phyloP scores from a whole-genome alignment of 23 tunicate genomes.

The Aplidium turbinatum region DNA sequence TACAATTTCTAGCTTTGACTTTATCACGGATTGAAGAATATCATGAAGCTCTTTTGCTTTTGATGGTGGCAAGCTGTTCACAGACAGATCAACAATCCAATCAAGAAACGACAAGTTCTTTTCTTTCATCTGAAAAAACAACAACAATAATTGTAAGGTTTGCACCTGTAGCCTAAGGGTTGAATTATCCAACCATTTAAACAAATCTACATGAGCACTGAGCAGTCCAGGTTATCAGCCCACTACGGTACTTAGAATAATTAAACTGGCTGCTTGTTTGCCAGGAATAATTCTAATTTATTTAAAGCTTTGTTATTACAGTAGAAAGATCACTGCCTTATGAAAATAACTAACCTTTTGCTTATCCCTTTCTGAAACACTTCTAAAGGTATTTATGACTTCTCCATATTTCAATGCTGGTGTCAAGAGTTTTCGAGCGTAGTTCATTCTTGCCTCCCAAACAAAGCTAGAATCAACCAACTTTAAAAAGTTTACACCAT shows the following conservation, averaged over 20 bases:
- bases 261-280: too few relatives aligned
- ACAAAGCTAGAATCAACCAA: too few relatives aligned
- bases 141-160: not conserved
- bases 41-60: not conserved
- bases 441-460: not conserved
- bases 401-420: constrained; percentile 26
- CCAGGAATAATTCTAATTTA: too few relatives aligned
- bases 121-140: constrained; percentile 9
- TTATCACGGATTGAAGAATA: constrained; percentile 14
- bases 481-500: too few relatives aligned
- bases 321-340: too few relatives aligned
- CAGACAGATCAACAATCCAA: constrained; percentile 30
- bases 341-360: constrained; percentile 22
- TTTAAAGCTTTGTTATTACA: too few relatives aligned
- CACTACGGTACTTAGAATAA: too few relatives aligned
- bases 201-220: too few relatives aligned
- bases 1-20: constrained; percentile 16
- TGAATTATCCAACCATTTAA: too few relatives aligned
- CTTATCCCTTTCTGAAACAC: not conserved
- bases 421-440: constrained; percentile 1
- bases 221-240: not conserved
- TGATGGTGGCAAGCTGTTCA: not conserved
- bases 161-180: not conserved
- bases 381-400: constrained; percentile 10
- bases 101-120: constrained; percentile 35